phyloP scores from a whole-genome alignment of 2,888 invertebrate species.

The Lasioglossum marginatum region DNA sequence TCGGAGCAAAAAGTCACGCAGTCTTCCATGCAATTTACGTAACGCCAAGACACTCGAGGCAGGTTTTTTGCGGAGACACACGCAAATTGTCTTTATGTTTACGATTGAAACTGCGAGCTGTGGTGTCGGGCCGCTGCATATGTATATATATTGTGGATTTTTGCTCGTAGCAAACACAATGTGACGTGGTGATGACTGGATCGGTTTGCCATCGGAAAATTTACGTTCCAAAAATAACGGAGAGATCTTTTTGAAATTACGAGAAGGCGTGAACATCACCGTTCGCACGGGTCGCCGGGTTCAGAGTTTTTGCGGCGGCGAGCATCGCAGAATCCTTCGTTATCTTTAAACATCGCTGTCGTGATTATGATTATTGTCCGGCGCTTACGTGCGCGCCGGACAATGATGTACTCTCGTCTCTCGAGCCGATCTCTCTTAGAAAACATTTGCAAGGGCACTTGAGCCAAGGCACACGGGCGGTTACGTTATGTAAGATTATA shows the following conservation, averaged over 20 bases:
- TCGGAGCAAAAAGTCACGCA: not conserved
- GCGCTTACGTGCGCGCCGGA: constrained; percentile 18
- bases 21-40: constrained; percentile 1
- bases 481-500: constrained; percentile 43
- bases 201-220: too few relatives aligned
- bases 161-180: not conserved
- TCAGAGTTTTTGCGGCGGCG: not conserved
- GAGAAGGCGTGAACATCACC: not conserved
- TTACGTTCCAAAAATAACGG: not conserved
- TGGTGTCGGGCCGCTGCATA: not conserved
- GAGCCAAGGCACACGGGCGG: constrained; percentile 63
- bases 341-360: not conserved
- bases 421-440: constrained; percentile 25
- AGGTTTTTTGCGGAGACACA: not conserved
- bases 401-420: not conserved
- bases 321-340: not conserved
- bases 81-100: not conserved
- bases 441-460: constrained; percentile 68
- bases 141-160: not conserved
- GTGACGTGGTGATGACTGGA: not conserved
- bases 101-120: not conserved
- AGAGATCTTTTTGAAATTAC: not conserved
- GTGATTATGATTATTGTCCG: not conserved
- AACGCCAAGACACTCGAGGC: not conserved
- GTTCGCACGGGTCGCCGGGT: not conserved